phyloP scores from a whole-genome alignment of 2,797 vertebrate genomes.

The Takifugu rubripes region DNA sequence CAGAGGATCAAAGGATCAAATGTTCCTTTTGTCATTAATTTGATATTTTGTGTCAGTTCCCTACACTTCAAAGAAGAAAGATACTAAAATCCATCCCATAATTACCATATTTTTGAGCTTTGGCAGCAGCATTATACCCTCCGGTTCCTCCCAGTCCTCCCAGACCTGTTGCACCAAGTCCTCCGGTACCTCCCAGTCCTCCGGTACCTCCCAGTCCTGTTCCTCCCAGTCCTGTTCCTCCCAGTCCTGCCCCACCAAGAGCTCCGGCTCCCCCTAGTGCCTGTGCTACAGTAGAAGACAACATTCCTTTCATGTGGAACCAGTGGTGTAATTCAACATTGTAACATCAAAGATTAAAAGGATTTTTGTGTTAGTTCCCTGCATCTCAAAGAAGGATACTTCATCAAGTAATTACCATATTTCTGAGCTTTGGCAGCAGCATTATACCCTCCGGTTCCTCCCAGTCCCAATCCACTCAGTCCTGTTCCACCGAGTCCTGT shows the following conservation, averaged over 20 bases:
- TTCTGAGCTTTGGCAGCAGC: slow-evolving; percentile 47
- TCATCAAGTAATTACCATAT: slow-evolving; percentile 24
- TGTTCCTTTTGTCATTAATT: too few species aligned
- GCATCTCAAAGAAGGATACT: too few species aligned
- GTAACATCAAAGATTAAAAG: too few species aligned
- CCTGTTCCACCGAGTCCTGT: background rate
- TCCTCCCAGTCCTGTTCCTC: background rate
- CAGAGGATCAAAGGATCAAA: too few species aligned
- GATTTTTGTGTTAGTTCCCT: background rate
- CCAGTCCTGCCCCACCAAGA: slow-evolving; percentile 4
- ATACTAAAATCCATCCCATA: too few species aligned
- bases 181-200: slow-evolving; percentile 24
- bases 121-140: slow-evolving; percentile 41
- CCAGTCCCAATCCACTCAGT: slow-evolving; percentile 10
- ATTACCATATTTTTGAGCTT: slow-evolving; percentile 48
- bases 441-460: background rate
- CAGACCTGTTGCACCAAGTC: too few species aligned
- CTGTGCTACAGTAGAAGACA: slow-evolving; percentile 8
- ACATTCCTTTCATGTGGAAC: background rate
- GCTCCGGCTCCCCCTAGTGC: slow-evolving; percentile 5
- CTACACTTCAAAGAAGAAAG: too few species aligned
- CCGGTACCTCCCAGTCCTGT: slow-evolving; percentile 3
- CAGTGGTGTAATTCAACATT: background rate
- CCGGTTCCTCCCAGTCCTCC: background rate
- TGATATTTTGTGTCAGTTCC: background rate